Percentiles rank a stretch among this genome's conserved stretches.
These are phyloP conservation scores for Mythimna albipuncta DNA, from an alignment of 2,888 invertebrate species.

Conservation along the genomic window DNA sequence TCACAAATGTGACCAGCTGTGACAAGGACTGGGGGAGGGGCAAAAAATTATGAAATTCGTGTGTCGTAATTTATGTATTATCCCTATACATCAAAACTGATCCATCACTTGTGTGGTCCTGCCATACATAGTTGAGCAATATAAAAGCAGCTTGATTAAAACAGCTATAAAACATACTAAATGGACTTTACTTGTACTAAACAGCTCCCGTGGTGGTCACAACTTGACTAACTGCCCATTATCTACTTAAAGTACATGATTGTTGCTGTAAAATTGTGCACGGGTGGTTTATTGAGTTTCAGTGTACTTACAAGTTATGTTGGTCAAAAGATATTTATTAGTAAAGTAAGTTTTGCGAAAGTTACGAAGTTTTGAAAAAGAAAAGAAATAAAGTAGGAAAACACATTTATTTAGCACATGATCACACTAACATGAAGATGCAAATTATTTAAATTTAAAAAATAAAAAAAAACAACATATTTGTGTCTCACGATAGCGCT, in stretches of 20 bases:
- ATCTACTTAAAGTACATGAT: slow-evolving; percentile 49
- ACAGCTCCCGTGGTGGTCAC: slow-evolving; percentile 61
- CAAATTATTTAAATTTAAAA: too few species aligned
- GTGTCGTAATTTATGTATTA: too few species aligned
- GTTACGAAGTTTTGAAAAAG: too few species aligned
- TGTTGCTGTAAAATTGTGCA: slow-evolving; percentile 52
- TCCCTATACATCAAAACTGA: not conserved
- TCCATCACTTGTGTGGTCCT: slow-evolving; percentile 38
- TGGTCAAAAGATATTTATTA: not conserved
- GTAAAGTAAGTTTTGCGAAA: too few species aligned
- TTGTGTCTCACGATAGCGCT: too few species aligned
- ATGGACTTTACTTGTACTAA: slow-evolving; percentile 64
- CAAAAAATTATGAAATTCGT: too few species aligned
- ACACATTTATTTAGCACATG: too few species aligned
- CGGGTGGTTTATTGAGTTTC: slow-evolving; percentile 36
- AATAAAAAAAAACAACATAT: too few species aligned
- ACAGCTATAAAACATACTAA: slow-evolving; percentile 53
- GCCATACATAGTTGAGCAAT: slow-evolving; percentile 34
- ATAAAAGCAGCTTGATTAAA: slow-evolving; percentile 50
- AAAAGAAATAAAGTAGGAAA: too few species aligned
- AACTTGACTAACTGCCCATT: slow-evolving; percentile 53
- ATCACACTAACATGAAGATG: too few species aligned
- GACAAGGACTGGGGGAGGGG: too few species aligned
- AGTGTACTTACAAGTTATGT: slow-evolving; percentile 5
- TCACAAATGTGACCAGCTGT: too few species aligned